Conservation (phyloP, 2,113 vertebrate genomes). For the Pycnonotus jocosus region DNA sequence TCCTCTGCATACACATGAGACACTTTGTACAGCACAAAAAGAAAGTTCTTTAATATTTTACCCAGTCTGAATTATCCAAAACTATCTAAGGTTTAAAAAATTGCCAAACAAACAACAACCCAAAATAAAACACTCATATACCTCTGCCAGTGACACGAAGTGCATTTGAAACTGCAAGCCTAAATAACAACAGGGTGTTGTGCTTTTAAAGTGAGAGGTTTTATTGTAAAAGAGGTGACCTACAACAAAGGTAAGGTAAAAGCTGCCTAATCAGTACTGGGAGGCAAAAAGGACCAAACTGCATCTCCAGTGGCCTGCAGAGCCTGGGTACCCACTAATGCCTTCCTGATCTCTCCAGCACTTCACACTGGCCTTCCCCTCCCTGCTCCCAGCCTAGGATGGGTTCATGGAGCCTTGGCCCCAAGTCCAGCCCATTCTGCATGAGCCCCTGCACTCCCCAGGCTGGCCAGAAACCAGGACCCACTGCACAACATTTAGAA, state of each 20-base stretch:
- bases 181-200: not conserved
- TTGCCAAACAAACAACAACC: not conserved
- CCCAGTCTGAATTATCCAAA: not conserved
- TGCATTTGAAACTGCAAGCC: not conserved
- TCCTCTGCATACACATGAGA: not conserved
- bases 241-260: not conserved
- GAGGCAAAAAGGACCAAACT: not conserved
- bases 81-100: not conserved
- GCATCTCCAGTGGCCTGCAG: not conserved
- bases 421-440: not conserved
- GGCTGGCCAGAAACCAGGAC: not conserved
- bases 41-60: not conserved
- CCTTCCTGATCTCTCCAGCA: not conserved
- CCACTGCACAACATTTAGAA: not conserved
- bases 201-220: not conserved
- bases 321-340: fast-evolving
- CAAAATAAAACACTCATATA: not conserved
- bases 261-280: not conserved
- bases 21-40: not conserved
- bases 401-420: not conserved
- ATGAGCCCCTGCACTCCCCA: not conserved
- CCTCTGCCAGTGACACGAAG: not conserved
- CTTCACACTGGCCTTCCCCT: not conserved
- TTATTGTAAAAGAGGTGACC: not conserved
- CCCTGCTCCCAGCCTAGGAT: not conserved